Conservation (phyloP, 2,888 invertebrate species). For the Conops quadrifasciatus region DNA sequence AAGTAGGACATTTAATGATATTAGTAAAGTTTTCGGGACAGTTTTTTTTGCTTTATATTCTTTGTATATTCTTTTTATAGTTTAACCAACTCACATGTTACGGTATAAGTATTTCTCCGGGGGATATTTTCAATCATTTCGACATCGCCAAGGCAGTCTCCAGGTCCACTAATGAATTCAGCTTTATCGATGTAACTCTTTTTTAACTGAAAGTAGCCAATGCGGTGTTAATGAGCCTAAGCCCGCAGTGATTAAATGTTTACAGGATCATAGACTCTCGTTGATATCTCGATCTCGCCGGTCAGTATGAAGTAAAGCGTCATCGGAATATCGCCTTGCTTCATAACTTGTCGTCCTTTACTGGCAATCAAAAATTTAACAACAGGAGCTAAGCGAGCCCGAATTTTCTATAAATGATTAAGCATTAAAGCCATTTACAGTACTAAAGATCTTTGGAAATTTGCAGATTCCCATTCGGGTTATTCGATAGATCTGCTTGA, state of each 20-base stretch:
- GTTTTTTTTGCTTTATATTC: too few species aligned
- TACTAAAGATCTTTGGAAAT: too few species aligned
- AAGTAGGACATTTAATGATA: not conserved
- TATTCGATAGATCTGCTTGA: not conserved
- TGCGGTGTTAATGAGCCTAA: too few species aligned
- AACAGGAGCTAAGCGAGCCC: constrained; percentile 70
- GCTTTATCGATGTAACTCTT: constrained; percentile 41
- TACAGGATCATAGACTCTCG: constrained; percentile 54
- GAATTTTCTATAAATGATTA: constrained; percentile 66
- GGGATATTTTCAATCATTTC: constrained; percentile 55
- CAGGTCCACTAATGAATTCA: constrained; percentile 55
- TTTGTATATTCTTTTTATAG: not conserved
- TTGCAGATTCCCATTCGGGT: too few species aligned
- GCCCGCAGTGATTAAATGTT: constrained; percentile 21
- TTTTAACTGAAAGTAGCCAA: constrained; percentile 31
- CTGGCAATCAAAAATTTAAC: constrained; percentile 72
- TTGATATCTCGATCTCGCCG: constrained; percentile 67
- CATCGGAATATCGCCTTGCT: constrained; percentile 70
- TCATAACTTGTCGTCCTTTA: constrained; percentile 70
- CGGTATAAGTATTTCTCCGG: constrained; percentile 39
- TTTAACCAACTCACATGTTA: constrained; percentile 37
- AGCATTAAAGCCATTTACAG: too few species aligned
- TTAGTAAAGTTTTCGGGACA: too few species aligned
- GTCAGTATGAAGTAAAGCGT: constrained; percentile 73
- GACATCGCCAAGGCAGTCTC: constrained; percentile 57